Base-by-base conservation (phyloP, 2,113 vertebrate genomes). In the Genyomyrus donnyi region DNA sequence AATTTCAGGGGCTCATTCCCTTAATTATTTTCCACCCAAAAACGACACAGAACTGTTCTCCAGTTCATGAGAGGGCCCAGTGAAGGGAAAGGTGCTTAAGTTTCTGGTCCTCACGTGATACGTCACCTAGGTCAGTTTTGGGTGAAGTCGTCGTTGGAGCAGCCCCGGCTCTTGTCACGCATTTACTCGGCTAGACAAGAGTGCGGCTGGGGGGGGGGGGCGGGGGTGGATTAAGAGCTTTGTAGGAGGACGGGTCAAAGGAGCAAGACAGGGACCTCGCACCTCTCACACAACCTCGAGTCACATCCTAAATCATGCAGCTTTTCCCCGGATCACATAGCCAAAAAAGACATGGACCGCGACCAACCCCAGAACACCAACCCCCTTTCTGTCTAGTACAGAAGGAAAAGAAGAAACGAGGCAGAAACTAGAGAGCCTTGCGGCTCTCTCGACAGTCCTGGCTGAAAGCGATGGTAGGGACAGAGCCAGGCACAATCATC, bases 141-240 rank as follows among this genome's bases (percentile, higher is more conserved):
- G 93, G 94, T 95, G 92, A 94, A 95, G 93, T 95, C 94, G 95
- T 93, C 86, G 35, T n/a, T 24, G 83, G 89, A 88, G 35, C 88
- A 31, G 62, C 9, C 62, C 27, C 62, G n/a, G 62, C 10, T 42
- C 89, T 58, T 90, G 89, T 91, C 27, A 42, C 91, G 89, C 62
- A 13, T 70, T 70, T 70, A 31, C 62, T 31, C 10, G n/a, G 27
- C 27, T 31, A 92, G 93, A 93, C 91, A 90, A 93, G 90, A 90
- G 77, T 5, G 85, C 88, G 46, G 90, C 85, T 91, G 90, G 92
- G 90, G 91, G 91, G 90, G 92, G 90, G 91, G 91, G 90, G 89
- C 77, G 77, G 89, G 89, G 88, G 19, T n/a, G 74, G 92, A 90
- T 90, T 91, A 93, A 93, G 93, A 93, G 85, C 92, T 90, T 90